A percentile compares a stretch with the other conserved stretches of the same genome.
These are phyloP conservation scores for Notodonta ziczac DNA, from an alignment of 2,888 invertebrate genomes.

Conservation along the genomic window DNA sequence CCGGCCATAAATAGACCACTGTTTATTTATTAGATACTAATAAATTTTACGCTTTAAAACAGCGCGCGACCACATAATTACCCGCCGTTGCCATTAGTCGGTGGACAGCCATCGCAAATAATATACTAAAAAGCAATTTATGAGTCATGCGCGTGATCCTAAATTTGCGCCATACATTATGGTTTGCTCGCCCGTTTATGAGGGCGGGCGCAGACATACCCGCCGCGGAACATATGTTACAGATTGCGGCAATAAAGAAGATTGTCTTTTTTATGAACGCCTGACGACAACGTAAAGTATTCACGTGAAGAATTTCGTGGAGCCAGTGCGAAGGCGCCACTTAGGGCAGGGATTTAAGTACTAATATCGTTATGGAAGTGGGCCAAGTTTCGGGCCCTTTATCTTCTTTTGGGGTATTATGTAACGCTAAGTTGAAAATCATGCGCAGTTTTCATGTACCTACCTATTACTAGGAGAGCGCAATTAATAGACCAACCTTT, in stretches of 20 bases:
- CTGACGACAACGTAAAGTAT: conserved; percentile 74
- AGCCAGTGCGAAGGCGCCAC: conserved; percentile 38
- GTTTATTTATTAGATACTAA: conserved; percentile 1
- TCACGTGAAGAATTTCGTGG: conserved; percentile 54
- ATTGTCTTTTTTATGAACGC: conserved; percentile 84
- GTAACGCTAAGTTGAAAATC: not conserved
- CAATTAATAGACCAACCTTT: no score
- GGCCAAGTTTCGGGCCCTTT: conserved; percentile 2
- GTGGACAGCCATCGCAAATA: conserved; percentile 57
- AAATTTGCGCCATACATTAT: conserved; percentile 82
- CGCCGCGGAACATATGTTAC: conserved; percentile 77
- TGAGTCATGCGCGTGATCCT: conserved; percentile 77
- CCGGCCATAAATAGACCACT: not conserved
- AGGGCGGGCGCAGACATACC: conserved; percentile 77
- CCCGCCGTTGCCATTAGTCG: conserved; percentile 37
- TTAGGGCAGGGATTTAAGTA: conserved; percentile 49
- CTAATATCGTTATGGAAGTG: conserved; percentile 29
- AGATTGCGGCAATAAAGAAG: conserved; percentile 84
- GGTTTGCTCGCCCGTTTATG: conserved; percentile 84
- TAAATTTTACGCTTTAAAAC: conserved; percentile 4
- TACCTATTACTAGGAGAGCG: no score
- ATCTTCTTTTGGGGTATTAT: not conserved
- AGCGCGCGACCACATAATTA: conserved; percentile 1
- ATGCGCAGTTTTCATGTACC: not conserved
- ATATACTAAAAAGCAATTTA: conserved; percentile 73